Evolutionary conservation across 2,113 vertebrate genomes (phyloP), one percentile per base, ranked within the genome.

Genomic region (Plectropomus leopardus): DNA sequence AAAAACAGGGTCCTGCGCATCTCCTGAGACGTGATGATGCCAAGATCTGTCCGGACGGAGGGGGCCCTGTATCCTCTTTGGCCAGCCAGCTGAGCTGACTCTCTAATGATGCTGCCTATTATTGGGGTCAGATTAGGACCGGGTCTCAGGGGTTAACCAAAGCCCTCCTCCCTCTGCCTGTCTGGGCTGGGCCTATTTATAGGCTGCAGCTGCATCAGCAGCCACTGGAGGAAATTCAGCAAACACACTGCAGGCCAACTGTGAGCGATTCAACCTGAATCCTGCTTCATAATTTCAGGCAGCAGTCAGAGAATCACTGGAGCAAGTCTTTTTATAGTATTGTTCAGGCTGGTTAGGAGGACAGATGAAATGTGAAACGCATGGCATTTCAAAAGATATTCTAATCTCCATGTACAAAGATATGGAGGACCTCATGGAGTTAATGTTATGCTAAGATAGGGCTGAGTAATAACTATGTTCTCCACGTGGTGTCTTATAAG

Each of bases 171-270:
- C 66, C 68, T 50, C 79, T 19, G 80, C 78, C 83, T 72, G 86
- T 89, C 86, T 86, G 84, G 84, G 78, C 47, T 54, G 78, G 69
- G 68, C 54, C 89, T 94, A 93, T 95, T 94, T 94, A 90, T 94
- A 94, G 91, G 85, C 86, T 87, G 85, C 86, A 92, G 89, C 91
- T 89, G 90, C 83, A 87, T 86, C 85, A 82, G 79, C 83, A 86
- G 79, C 86, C 87, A 78, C 86, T 78, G 81, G 86, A 86, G 90
- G 82, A 86, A 84, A 88, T 88, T 76, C 86, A 68, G 74, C 79
- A 72, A 68, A 84, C 82, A 83, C 69, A 86, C 84, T 70, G 86
- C 85, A 64, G 72, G 82, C 85, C 73, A 72, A 81, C 67, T 80
- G 80, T 75, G 86, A 87, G 82, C 75, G 74, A 87, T 86, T 78